A percentile compares a stretch with the other conserved stretches of the same genome.
Evolutionary conservation across 2,113 vertebrate genomes (phyloP).

Genomic region (Brachypteracias leptosomus): DNA sequence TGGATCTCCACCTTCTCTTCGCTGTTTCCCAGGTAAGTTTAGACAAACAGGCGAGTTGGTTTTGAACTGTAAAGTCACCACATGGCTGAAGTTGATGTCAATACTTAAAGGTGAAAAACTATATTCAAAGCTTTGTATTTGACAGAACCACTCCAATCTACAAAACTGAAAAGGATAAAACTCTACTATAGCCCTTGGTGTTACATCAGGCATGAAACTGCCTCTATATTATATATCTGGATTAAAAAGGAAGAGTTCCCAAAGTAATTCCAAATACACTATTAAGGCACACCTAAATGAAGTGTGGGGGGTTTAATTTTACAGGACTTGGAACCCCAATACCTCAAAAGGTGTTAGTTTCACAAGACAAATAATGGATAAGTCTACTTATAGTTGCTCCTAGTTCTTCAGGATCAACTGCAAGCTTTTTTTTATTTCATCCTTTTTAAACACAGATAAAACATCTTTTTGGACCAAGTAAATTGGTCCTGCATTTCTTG

Average conservation of each 20-base stretch:
- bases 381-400: neutral
- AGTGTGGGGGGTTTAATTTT: fast-evolving
- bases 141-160: neutral
- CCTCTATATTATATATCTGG: no score
- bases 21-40: neutral
- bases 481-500: neutral
- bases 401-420: neutral
- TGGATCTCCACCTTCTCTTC: neutral
- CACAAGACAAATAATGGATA: neutral
- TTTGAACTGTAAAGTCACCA: neutral
- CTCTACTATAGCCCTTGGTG: neutral
- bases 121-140: neutral
- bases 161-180: neutral
- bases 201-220: neutral
- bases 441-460: neutral
- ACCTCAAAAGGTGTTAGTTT: neutral
- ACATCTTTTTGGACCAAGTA: neutral
- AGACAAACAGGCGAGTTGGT: neutral
- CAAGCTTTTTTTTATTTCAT: neutral
- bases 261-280: neutral
- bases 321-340: neutral
- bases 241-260: neutral
- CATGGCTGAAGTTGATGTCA: neutral
- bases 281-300: neutral
- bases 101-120: neutral